Evolutionary conservation across 2,888 invertebrate genomes (phyloP).

Genomic region (Schizotus pectinicornis): DNA sequence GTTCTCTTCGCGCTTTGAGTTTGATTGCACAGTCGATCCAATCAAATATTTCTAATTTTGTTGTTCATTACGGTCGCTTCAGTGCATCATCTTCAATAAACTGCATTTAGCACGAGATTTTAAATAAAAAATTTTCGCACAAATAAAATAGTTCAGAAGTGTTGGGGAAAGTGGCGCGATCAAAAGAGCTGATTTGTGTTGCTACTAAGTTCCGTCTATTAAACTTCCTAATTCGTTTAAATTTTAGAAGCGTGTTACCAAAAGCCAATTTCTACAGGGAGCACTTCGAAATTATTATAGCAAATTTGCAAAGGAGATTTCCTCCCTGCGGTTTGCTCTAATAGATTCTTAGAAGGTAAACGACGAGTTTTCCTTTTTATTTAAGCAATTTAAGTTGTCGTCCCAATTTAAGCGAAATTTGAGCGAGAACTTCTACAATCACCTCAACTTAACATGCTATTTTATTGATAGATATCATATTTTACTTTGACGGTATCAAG

Average conservation of each 20-base stretch:
- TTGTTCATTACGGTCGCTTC: not conserved
- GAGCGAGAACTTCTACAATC: too few relatives aligned
- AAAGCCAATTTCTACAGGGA: slow-evolving; percentile 20
- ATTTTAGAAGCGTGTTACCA: slow-evolving; percentile 17
- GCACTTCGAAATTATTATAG: slow-evolving; percentile 24
- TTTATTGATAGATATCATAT: not conserved
- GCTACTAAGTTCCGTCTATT: not conserved
- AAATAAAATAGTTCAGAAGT: slow-evolving; percentile 3
- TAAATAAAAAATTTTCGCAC: slow-evolving; percentile 8
- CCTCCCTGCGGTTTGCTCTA: slow-evolving; percentile 17
- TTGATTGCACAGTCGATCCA: slow-evolving; percentile 23
- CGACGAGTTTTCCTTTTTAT: not conserved
- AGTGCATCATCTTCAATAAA: too few relatives aligned
- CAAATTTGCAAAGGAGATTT: slow-evolving; percentile 20
- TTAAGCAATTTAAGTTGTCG: not conserved
- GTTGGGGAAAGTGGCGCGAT: too few relatives aligned
- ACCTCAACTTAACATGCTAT: not conserved
- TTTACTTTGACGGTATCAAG: not conserved
- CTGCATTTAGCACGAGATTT: too few relatives aligned
- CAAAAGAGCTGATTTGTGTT: too few relatives aligned
- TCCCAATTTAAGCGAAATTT: not conserved
- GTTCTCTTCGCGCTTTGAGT: slow-evolving; percentile 25
- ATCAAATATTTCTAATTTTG: slow-evolving; percentile 8
- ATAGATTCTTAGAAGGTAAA: slow-evolving; percentile 10
- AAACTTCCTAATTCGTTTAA: slow-evolving; percentile 17